A percentile compares a stretch with the other conserved stretches of the same genome.
Conservation (phyloP, 2,888 invertebrate genomes). For the Tridacna crocea region DNA sequence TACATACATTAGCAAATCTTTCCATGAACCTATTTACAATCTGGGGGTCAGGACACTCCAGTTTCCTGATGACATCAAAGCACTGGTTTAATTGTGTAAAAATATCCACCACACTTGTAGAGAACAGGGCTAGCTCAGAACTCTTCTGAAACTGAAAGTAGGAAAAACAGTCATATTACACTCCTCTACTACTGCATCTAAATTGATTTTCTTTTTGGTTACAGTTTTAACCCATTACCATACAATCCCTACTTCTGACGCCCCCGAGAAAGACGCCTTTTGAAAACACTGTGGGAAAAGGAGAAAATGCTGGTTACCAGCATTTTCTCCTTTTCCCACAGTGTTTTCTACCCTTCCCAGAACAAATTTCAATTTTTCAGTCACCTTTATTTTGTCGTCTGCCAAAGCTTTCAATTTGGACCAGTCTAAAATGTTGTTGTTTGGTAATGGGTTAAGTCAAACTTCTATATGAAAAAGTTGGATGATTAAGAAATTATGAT, state of each 20-base stretch:
- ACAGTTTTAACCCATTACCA: no score
- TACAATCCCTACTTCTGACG: no score
- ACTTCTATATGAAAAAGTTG: no score
- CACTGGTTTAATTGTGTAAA: conserved; percentile 99
- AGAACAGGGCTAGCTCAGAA: conserved; percentile 99
- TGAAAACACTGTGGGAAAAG: not conserved
- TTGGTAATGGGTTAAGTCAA: no score
- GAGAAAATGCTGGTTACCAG: not conserved
- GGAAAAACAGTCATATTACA: conserved; percentile 1
- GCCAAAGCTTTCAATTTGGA: no score
- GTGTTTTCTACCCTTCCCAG: no score
- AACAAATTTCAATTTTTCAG: no score
- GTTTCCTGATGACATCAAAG: conserved; percentile 99
- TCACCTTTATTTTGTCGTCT: no score
- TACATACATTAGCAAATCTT: conserved; percentile 93
- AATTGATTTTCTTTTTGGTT: not conserved
- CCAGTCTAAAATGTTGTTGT: no score
- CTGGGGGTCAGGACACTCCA: conserved; percentile 99
- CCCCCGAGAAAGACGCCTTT: no score
- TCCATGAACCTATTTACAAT: conserved; percentile 99
- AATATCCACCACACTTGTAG: conserved; percentile 99
- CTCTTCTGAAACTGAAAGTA: conserved; percentile 97
- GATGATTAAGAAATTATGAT: no score
- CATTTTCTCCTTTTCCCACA: not conserved
- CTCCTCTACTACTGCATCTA: no score